Evolutionary conservation across 1,140 invertebrate genomes (phyloP).

Genomic region (Parasteatoda tepidariorum): DNA sequence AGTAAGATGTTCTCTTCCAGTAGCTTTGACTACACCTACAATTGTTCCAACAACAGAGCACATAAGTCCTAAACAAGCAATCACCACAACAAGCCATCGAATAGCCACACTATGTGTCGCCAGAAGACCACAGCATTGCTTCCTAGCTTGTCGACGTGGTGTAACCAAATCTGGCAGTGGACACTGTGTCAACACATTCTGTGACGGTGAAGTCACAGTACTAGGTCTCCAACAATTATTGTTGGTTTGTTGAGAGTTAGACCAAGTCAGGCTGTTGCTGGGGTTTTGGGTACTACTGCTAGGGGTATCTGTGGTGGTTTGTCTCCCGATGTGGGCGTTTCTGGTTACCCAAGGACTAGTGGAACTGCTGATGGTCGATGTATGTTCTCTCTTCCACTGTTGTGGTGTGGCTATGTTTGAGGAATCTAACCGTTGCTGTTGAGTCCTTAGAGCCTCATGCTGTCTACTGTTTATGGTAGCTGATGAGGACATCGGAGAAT

Average conservation of each 20-base stretch:
- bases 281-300: conserved; percentile 1
- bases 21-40: conserved; percentile 77
- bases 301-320: not conserved
- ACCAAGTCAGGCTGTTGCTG: not conserved
- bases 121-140: conserved; percentile 55
- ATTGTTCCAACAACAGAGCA: conserved; percentile 75
- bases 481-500: conserved; percentile 3
- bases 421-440: conserved; percentile 1
- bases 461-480: conserved; percentile 3
- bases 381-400: conserved; percentile 39
- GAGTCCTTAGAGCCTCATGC: not conserved
- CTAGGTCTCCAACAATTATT: conserved; percentile 41
- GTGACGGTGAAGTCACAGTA: conserved; percentile 23
- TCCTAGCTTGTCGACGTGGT: conserved; percentile 40
- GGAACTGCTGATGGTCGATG: not conserved
- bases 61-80: conserved; percentile 77
- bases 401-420: not conserved
- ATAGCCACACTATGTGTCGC: conserved; percentile 72
- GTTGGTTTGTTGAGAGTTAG: not conserved
- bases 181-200: conserved; percentile 44
- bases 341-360: conserved; percentile 58
- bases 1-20: conserved; percentile 79
- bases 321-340: conserved; percentile 24
- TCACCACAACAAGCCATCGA: conserved; percentile 78
- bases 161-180: conserved; percentile 54